Evolutionary conservation across 2,113 vertebrate species (phyloP), one percentile per base, ranked within the genome.

Genomic region (Scomber scombrus): DNA sequence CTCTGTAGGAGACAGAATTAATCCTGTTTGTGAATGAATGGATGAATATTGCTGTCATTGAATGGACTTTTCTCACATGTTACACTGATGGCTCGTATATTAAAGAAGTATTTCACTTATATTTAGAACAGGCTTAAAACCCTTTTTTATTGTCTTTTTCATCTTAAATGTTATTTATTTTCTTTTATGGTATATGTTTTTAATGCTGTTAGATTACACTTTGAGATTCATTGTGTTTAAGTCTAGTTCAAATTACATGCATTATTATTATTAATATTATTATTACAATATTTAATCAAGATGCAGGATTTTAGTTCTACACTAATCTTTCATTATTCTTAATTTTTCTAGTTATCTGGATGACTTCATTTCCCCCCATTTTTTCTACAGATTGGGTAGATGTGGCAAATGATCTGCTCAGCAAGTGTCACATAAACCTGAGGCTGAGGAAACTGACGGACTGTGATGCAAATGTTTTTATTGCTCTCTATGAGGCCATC

Each of bases 401-500:
- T 49, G 81, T 97, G 92, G 97, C 97, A 83, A 98, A 98, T 93
- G 93, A 95, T 85, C 95, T 99, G 65, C 94, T 98, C 78, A 94
- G 77, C 88, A 97, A 95, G 90, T 99, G 97, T 94, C 94, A 94
- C 72, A 80, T 97, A 89, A 94, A 95, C 72, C 89, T 94, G 64
- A 94, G 79, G 50, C 88, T 98, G 83, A 92, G 85, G 13, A 92
- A 90, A 80, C 91, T 99, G 77, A 91, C 94, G 0, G 98, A 99
- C 52, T 99, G 98, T 81, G 95, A 95, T 88, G 96, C 97, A 80
- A 93, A 93, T 60, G 91, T 97, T 47, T 99, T 99, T 85, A 91
- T 96, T 85, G 46, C 10, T 64, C 93, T 99, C 75, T 99, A 98
- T 80, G 95, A 98, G 49, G 96, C 95, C 46, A 96, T 99, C 88